Evolutionary conservation across 2,113 vertebrate genomes (phyloP), one percentile per base, ranked within the genome.

Genomic region (Todiramphus saurophagus): DNA sequence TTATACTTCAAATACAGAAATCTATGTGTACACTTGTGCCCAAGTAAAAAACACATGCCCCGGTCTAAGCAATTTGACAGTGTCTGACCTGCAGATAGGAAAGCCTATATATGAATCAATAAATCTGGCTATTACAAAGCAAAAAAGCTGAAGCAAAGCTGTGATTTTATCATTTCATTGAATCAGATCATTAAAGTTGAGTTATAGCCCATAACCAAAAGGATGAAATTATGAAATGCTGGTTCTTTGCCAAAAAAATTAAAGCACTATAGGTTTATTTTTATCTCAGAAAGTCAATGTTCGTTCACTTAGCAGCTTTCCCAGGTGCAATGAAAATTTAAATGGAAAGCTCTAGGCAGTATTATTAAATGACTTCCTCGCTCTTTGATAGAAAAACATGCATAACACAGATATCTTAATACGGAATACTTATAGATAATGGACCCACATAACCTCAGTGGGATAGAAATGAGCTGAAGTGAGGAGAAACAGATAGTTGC

Each of bases 121-220:
- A 94, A 91, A 92, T 87, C 78, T 95, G 74, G 31, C 43, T 95
- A 95, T 72, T 89, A 91, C 91, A 95, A 95, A 85, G 63, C 85
- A 90, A 87, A 92, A 90, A 93, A 83, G 46, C 74, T 89, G 92
- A 87, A 86, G 89, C 15, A 30, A 97, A 96, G 77, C 73, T 91
- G 69, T 25, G 74, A 92, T 97, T 97, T 97, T 97, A 97, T 97
- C 62, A 97, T 97, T 97, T 96, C 93, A 93, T 80, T 92, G 94
- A 98, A 90, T 96, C 85, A 97, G 94, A 96, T 97, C 96, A 97
- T 98, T 98, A 98, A 97, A 97, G 94, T 56, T 97, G 97, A 98
- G 94, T 97, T 97, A 98, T 94, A 95, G 94, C 43, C 90, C 94
- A 88, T 97, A 97, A 97, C 90, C 70, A 90, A 93, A 89, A 95